Evolutionary conservation across 2,113 vertebrate species (phyloP).

Genomic region (Cavia porcellus): DNA sequence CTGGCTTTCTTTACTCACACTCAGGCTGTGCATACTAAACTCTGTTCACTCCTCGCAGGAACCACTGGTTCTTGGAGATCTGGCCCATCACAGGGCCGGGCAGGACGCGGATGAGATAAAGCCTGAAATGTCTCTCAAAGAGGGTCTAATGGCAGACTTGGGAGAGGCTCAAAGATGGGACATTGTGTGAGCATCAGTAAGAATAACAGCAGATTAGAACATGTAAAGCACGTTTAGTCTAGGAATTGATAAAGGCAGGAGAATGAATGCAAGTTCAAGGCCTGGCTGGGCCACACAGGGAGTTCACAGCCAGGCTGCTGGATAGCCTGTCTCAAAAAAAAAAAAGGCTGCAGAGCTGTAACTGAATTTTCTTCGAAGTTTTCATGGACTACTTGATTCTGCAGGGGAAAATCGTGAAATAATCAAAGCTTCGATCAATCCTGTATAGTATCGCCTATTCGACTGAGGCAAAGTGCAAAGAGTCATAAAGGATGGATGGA

Average conservation of each 20-base stretch:
- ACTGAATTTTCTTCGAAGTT: not conserved
- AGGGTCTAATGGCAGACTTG: not conserved
- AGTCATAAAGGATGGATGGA: not conserved
- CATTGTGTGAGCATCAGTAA: not conserved
- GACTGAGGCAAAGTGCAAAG: not conserved
- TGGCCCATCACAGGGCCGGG: not conserved
- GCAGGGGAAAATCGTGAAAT: not conserved
- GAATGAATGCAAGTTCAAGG: not conserved
- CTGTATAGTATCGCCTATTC: not conserved
- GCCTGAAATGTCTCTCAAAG: not conserved
- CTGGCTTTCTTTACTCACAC: not conserved
- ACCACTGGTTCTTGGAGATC: not conserved
- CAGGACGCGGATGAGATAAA: not conserved
- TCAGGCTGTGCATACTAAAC: not conserved
- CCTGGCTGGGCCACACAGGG: not conserved
- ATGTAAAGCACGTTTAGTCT: not conserved
- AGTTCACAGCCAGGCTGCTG: not conserved
- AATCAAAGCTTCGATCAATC: not conserved
- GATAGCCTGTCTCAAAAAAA: not conserved
- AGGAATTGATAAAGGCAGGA: not conserved
- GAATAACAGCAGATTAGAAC: not conserved
- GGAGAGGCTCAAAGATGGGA: not conserved
- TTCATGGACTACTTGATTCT: not conserved
- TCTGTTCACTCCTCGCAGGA: not conserved
- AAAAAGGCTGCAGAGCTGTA: not conserved